Evolutionary conservation across 2,797 vertebrate species (phyloP).

Genomic region (Gadopsis marmoratus): DNA sequence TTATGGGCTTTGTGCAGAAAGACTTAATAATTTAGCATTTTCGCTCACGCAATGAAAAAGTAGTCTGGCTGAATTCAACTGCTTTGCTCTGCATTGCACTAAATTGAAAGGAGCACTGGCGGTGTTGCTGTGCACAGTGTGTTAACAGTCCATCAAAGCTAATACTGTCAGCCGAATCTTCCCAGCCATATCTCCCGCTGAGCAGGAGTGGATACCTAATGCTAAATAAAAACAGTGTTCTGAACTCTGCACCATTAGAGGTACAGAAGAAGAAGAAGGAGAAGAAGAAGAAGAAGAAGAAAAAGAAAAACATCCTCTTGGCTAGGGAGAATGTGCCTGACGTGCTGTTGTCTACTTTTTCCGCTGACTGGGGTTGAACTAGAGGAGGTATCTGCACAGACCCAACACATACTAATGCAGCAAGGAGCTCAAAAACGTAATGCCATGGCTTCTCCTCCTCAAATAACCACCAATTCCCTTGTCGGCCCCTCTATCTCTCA

Average conservation of each 20-base stretch:
- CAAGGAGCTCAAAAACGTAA: slow-evolving; percentile 26
- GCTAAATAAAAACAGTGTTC: slow-evolving; percentile 46
- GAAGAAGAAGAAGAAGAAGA: neutral
- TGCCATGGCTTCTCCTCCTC: slow-evolving; percentile 12
- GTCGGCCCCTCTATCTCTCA: slow-evolving; percentile 6
- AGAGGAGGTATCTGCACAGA: slow-evolving; percentile 37
- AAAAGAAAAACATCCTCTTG: slow-evolving; percentile 28
- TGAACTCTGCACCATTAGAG: slow-evolving; percentile 35
- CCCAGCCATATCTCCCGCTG: slow-evolving; percentile 27
- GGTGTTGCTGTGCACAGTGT: slow-evolving; percentile 7
- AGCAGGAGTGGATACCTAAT: slow-evolving; percentile 38
- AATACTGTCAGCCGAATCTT: slow-evolving; percentile 38
- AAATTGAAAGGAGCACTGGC: slow-evolving; percentile 16
- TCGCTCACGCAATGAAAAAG: slow-evolving; percentile 65
- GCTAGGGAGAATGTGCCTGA: slow-evolving; percentile 39
- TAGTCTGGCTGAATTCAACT: slow-evolving; percentile 36
- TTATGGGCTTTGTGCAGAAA: slow-evolving; percentile 73
- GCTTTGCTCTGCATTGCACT: slow-evolving; percentile 26
- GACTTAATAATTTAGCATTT: slow-evolving; percentile 80
- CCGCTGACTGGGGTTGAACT: slow-evolving; percentile 58
- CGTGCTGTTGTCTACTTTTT: slow-evolving; percentile 53
- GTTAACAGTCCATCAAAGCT: slow-evolving; percentile 54
- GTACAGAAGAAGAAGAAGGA: slow-evolving; percentile 6
- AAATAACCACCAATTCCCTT: slow-evolving; percentile 35
- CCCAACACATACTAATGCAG: slow-evolving; percentile 43